Conservation (phyloP, 1,140 invertebrate species). For the Antheraea mylitta region DNA sequence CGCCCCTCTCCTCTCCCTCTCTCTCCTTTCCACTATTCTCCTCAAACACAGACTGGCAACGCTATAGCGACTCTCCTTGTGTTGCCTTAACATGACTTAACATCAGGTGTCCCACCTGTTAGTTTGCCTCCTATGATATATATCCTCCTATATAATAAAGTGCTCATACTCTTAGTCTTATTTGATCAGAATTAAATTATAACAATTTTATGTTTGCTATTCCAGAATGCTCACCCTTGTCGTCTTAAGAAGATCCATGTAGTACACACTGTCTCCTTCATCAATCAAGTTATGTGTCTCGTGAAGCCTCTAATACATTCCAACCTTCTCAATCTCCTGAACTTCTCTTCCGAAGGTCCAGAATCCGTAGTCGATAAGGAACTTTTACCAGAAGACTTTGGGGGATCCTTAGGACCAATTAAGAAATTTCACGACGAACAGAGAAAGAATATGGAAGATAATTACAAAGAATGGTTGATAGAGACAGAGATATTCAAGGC, state of each 20-base stretch:
- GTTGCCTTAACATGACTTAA: too few relatives aligned
- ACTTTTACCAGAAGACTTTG: conserved; percentile 74
- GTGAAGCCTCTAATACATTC: conserved; percentile 80
- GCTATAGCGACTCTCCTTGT: too few relatives aligned
- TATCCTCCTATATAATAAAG: too few relatives aligned
- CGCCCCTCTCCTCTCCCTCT: too few relatives aligned
- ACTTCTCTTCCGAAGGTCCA: conserved; percentile 75
- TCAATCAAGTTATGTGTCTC: conserved; percentile 81
- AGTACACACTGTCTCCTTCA: conserved; percentile 80
- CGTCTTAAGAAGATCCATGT: conserved; percentile 81
- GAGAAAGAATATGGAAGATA: conserved; percentile 69
- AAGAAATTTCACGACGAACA: conserved; percentile 74
- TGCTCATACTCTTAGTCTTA: too few relatives aligned
- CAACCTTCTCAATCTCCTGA: conserved; percentile 78
- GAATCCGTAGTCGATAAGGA: conserved; percentile 68
- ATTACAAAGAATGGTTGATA: conserved; percentile 74
- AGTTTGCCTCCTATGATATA: too few relatives aligned
- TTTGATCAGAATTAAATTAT: too few relatives aligned
- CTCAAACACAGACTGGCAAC: too few relatives aligned
- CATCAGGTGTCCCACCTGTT: too few relatives aligned
- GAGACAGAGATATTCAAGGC: conserved; percentile 72
- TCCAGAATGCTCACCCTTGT: conserved; percentile 81
- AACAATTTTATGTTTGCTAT: too few relatives aligned
- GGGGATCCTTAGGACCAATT: conserved; percentile 63
- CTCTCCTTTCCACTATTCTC: too few relatives aligned